Evolutionary conservation across 2,888 invertebrate species (phyloP).

Genomic region (Ganaspis brasiliensis): DNA sequence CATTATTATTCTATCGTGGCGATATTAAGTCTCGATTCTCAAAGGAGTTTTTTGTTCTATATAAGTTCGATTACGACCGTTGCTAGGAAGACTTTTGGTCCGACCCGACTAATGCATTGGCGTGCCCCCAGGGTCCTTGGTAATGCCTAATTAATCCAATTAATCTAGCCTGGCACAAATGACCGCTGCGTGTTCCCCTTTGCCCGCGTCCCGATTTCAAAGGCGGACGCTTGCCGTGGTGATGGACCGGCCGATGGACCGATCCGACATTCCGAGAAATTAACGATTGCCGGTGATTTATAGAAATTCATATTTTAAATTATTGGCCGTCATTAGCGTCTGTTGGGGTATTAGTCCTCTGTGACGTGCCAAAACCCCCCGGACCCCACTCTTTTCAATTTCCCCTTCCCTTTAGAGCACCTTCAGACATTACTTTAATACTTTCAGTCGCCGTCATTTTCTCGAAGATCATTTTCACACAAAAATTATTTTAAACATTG

Average conservation of each 20-base stretch:
- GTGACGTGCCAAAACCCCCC: constrained; percentile 55
- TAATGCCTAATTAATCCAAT: constrained; percentile 81
- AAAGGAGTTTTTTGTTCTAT: too few species aligned
- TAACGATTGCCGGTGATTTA: constrained; percentile 80
- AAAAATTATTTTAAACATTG: too few species aligned
- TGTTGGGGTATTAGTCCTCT: constrained; percentile 63
- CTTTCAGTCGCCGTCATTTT: too few species aligned
- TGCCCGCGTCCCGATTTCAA: constrained; percentile 54
- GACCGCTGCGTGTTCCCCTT: constrained; percentile 73
- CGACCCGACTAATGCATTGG: constrained; percentile 75
- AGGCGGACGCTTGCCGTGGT: constrained; percentile 64
- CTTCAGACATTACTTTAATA: too few species aligned
- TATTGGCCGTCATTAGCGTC: constrained; percentile 79
- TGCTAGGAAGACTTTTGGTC: constrained; percentile 42
- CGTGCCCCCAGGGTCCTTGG: constrained; percentile 75
- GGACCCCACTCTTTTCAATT: not conserved
- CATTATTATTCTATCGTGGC: too few species aligned
- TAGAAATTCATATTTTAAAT: constrained; percentile 80
- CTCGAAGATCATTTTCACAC: too few species aligned
- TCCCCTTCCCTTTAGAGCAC: too few species aligned
- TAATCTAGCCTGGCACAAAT: constrained; percentile 80
- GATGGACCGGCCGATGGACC: constrained; percentile 75
- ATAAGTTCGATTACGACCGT: constrained; percentile 20
- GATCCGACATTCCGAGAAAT: constrained; percentile 80
- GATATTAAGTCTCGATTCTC: too few species aligned